These are phyloP conservation scores for Dissostichus mawsoni DNA, from an alignment of 2,113 vertebrate genomes.

Conservation along the genomic window DNA sequence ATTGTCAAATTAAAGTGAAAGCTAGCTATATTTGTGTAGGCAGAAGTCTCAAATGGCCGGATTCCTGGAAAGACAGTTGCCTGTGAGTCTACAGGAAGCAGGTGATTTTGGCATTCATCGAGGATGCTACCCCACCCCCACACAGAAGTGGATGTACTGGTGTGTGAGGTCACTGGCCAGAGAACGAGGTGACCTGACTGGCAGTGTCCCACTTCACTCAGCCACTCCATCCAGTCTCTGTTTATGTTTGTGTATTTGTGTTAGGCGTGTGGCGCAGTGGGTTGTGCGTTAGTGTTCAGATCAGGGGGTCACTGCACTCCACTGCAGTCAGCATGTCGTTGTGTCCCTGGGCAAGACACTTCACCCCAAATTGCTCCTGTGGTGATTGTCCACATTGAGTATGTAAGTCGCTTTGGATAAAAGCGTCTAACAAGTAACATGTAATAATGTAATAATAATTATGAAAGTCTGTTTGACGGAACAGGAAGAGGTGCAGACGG, in stretches of 20 bases:
- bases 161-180: slow-evolving; percentile 57
- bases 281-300: no score
- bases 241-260: slow-evolving; percentile 43
- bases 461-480: slow-evolving; percentile 51
- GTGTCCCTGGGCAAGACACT: no score
- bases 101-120: slow-evolving; percentile 53
- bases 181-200: slow-evolving; percentile 44
- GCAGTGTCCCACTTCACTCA: slow-evolving; percentile 28
- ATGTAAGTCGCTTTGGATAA: no score
- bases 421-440: no score
- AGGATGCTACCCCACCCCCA: slow-evolving; percentile 26
- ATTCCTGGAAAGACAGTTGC: slow-evolving; percentile 68
- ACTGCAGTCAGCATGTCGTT: no score
- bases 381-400: no score
- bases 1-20: not conserved
- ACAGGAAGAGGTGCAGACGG: slow-evolving; percentile 77
- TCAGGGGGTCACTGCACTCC: no score
- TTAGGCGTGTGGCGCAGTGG: not conserved
- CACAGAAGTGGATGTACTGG: slow-evolving; percentile 39
- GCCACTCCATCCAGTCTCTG: slow-evolving; percentile 22
- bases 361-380: no score
- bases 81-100: slow-evolving; percentile 56
- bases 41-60: slow-evolving; percentile 23
- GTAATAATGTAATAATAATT: not conserved
- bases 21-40: not conserved